Percentiles rank a stretch among this genome's conserved stretches.
Evolutionary conservation across 1,140 invertebrate genomes (phyloP).

Genomic region (Lepidurus apus): DNA sequence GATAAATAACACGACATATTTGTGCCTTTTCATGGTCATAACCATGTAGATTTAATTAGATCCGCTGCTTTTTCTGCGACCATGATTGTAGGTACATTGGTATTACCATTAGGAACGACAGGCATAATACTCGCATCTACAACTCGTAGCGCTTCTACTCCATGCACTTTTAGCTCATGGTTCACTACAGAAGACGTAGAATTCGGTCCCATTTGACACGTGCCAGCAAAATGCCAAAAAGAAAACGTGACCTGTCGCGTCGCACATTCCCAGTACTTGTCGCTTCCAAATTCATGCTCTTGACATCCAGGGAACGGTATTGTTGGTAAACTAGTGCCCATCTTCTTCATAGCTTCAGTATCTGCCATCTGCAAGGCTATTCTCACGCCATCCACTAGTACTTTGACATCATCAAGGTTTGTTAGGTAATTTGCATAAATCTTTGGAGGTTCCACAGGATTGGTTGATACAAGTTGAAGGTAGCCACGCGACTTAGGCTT

Average conservation of each 20-base stretch:
- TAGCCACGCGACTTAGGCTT: slow-evolving; percentile 42
- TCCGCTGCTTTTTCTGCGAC: slow-evolving; percentile 79
- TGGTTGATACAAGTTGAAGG: slow-evolving; percentile 39
- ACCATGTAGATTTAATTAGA: slow-evolving; percentile 73
- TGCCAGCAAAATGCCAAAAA: slow-evolving; percentile 61
- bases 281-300: slow-evolving; percentile 51
- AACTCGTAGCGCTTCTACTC: slow-evolving; percentile 55
- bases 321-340: slow-evolving; percentile 52
- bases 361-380: slow-evolving; percentile 54
- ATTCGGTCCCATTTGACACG: slow-evolving; percentile 66
- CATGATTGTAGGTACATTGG: slow-evolving; percentile 70
- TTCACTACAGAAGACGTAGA: slow-evolving; percentile 63
- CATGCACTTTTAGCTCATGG: slow-evolving; percentile 55
- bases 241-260: slow-evolving; percentile 42
- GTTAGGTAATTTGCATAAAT: slow-evolving; percentile 48
- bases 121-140: slow-evolving; percentile 70
- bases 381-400: slow-evolving; percentile 55
- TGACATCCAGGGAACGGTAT: slow-evolving; percentile 56
- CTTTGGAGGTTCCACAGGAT: slow-evolving; percentile 50
- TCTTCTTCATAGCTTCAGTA: slow-evolving; percentile 54
- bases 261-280: slow-evolving; percentile 70
- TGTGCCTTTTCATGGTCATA: background rate
- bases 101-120: slow-evolving; percentile 59
- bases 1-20: too few relatives aligned
- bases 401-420: slow-evolving; percentile 40